Base-by-base conservation (phyloP, 2,888 invertebrate genomes). In the Pharmacophagus antenor region DNA sequence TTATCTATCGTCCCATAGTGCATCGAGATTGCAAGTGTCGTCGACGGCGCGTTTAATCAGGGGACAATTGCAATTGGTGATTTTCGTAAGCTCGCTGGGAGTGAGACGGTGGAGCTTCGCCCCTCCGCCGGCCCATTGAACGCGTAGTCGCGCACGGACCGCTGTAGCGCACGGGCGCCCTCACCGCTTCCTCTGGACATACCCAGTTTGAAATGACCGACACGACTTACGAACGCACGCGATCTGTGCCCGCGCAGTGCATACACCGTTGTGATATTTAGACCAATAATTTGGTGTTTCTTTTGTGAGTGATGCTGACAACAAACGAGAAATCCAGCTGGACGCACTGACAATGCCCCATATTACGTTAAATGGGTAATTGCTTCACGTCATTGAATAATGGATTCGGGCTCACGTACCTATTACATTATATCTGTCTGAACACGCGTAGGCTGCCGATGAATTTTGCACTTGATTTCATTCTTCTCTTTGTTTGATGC, bases 321-420 rank as follows among this genome's bases (percentile, higher is more conserved):
- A 85, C 83, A 83, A 76, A 83, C 82, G 80, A 80, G 85, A 81
- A 75, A 71, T 72, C 75, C 74, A 76, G 72, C 77, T 79, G 85
- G 84, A 85, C 82, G 72, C 74, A 76, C 77, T 75, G 77, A 82
- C 84, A 77, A 89, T 90, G 89, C 73, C 88, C 90, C 90, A 80
- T 89, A 89, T 90, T 86, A 82, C 84, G 85, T 83, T 87, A 88
- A 90, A 88, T 89, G 88, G 90, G 90, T 90, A 90, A 90, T 90
- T 88, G 90, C 80, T 82, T 80, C 79, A 88, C 84, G 84, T 90
- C 88, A 90, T 89, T 90, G 90, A 81, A 89, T 90, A 90, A 90
- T 90, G 88, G 87, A 85, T 83, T 85, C 81, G 77, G 80, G 54
- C 81, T 83, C 80, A 80, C 85, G 79, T 82, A 77, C 80, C 82